Base-by-base conservation (phyloP, 2,797 vertebrate species). In the Muscicapa comitata region DNA sequence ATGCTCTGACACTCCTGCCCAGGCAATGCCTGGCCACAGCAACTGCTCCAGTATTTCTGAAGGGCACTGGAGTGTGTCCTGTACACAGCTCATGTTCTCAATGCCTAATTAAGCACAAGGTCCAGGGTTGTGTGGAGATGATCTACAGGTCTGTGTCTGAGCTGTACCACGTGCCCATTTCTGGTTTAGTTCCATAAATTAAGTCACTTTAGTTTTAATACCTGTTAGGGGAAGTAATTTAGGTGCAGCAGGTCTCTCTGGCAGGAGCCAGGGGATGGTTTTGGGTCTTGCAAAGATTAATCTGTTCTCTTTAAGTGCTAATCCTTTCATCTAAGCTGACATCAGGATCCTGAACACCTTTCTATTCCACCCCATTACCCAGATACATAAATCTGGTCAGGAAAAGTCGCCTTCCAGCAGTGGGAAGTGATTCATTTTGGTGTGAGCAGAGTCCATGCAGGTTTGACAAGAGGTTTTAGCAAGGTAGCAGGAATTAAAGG, bases 401-500 rank as follows among this genome's bases (percentile, higher is more conserved):
- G 77, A 74, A 89, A 92, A 89, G 53, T 63, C 1, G 0, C 59
- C 86, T 89, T 91, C 86, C 86, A 92, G 67, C 80, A 71, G 67
- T 21, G 50, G 59, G 51, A 63, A 89, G 66, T 7, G 37, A 96
- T 79, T 85, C 13, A 68, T 80, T 95, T 47, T 94, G 71, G 77
- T 76, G 74, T 29, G 48, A 85, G 80, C 53, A 59, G 77, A 63
- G 80, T 71, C 90, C 61, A 13, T 2, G n/a, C 83, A 84, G 40
- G 47, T 38, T 86, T 90, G 74, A 79, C 42, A 21, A 3, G n/a
- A 59, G 48, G 15, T 48, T 93, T 86, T 70, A 73, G 88, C 74
- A 35, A 84, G 93, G 83, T 28, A 91, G 51, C 31, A 33, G 85
- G 87, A 92, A 95, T 82, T 82, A 87, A 92, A 95, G 74, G 92